Base-by-base conservation (phyloP, 2,113 vertebrate species). In the Smithornis capensis region DNA sequence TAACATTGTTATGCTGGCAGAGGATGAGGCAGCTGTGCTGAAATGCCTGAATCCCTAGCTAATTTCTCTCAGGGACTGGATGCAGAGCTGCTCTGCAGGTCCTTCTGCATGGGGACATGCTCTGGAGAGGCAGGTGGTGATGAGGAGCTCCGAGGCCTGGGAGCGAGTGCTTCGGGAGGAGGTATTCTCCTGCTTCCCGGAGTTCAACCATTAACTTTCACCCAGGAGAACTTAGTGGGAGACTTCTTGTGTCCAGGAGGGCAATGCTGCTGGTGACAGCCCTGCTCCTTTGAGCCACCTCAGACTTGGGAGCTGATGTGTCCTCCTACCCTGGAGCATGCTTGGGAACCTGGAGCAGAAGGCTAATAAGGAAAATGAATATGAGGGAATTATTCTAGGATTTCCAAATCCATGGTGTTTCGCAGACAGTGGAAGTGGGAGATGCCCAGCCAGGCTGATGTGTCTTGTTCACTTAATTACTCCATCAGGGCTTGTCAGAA, bases 1-100 rank as follows among this genome's bases (percentile, higher is more conserved):
- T 97, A 96, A 97, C 87, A 55, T 90, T 97, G 97, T 92, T 95
- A 83, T 76, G 89, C 92, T 45, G 37, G 93, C 94, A 95, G 94
- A 93, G 96, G 90, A 93, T 95, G 89, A 97, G 85, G 94, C 95
- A 97, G 95, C 97, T 96, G 96, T 2, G 1, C 81, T 0, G 16
- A 90, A 94, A 92, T 94, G 96, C 94, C 93, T 63, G 67, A 60
- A 78, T 94, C 96, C 91, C 87, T 65, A 75, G 95, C 85, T 96
- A 94, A 97, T 97, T 97, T 91, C 94, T 97, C 92, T 95, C 70
- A 28, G 69, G 35, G 87, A 63, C 60, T 55, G 40, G 60, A 47
- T 83, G 83, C 63, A 9, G 75, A 63, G 24, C 73, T 8, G 15
- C 83, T 85, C 63, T 0, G 11, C 76, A 69, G 85, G 71, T 75